Evolutionary conservation across 2,797 vertebrate genomes (phyloP), one percentile per base, ranked within the genome.

Genomic region (Myotis planiceps): DNA sequence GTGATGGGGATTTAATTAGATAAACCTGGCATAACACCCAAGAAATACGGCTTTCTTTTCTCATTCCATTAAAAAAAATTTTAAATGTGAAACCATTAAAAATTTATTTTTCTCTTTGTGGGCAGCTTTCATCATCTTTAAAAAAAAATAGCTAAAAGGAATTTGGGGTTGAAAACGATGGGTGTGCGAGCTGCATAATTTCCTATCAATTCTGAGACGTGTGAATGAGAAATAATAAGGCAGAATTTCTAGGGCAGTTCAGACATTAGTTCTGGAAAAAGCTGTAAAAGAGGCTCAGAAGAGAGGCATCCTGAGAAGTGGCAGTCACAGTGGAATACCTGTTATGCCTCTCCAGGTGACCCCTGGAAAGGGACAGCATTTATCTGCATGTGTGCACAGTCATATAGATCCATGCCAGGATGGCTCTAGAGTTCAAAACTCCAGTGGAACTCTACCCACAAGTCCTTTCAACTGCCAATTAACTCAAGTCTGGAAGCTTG

Each of bases 371-470:
- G 34, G 76, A 47, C 32, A 25, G 51, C 71, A 72, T 66, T n/a
- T 32, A 3, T 37, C 32, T 60, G 16, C 34, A n/a, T 9, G 15
- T 34, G 25, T n/a, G 60, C 34, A 80, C 37, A 58, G 76, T 82
- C 29, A 6, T 2, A 58, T 0, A 74, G 74, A 69, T 93, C 92
- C 85, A 71, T 71, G 76, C 91, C 42, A 34, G 60, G 65, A 76
- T 79, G 63, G 55, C 63, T 76, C 47, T 3, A 47, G 94, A 85
- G 34, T 27, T 94, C 47, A 1, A 93, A 18, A 86, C 88, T 92
- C 69, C 91, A 53, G 68, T 88, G 92, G 83, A 94, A 96, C 45
- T 78, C 93, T 71, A 25, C 32, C 92, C 58, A 75, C 1, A 1
- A 19, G 51, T 95, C 78, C 68, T 80, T 81, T 69, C 51, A 1